Conservation (phyloP, 30 jellyfish, hydroid and myxozoan genomes). For the Sanderia malayensis region DNA sequence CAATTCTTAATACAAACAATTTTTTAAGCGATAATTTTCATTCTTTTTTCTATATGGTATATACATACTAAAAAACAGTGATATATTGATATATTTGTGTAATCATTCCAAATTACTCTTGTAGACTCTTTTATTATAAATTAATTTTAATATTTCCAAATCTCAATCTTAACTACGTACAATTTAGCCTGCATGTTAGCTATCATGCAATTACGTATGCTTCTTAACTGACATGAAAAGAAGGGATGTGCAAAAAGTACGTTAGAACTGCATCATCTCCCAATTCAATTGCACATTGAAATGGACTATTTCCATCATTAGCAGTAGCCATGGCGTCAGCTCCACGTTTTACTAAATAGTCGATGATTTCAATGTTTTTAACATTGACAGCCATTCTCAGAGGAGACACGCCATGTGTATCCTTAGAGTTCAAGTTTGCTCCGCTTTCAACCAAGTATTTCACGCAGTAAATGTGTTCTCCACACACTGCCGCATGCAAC, state of each 20-base stretch:
- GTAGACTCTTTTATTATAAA: too few species aligned
- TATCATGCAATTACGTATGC: too few species aligned
- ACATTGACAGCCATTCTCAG: conserved; percentile 59
- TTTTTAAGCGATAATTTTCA: too few species aligned
- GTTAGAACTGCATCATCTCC: conserved; percentile 44
- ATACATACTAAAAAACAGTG: too few species aligned
- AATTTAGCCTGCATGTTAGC: too few species aligned
- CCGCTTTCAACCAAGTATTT: conserved; percentile 21
- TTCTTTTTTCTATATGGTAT: too few species aligned
- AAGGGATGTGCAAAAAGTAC: conserved; percentile 47
- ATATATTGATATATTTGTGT: too few species aligned
- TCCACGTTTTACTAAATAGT: conserved; percentile 51
- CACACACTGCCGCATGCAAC: conserved; percentile 80
- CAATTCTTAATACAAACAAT: too few species aligned
- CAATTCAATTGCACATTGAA: conserved; percentile 65
- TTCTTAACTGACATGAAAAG: conserved; percentile 33
- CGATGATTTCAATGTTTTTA: conserved; percentile 29
- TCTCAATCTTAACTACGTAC: too few species aligned
- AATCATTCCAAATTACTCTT: too few species aligned
- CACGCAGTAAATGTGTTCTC: conserved; percentile 47
- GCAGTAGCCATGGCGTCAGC: conserved; percentile 61
- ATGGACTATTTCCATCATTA: conserved; percentile 54
- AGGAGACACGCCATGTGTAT: conserved; percentile 53
- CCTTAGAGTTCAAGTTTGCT: conserved; percentile 32
- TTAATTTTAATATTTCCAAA: too few species aligned